Percentiles rank a stretch among this genome's conserved stretches.
Evolutionary conservation across 53 echinoderm and acorn worm species (phyloP).

Genomic region (Antedon mediterranea): DNA sequence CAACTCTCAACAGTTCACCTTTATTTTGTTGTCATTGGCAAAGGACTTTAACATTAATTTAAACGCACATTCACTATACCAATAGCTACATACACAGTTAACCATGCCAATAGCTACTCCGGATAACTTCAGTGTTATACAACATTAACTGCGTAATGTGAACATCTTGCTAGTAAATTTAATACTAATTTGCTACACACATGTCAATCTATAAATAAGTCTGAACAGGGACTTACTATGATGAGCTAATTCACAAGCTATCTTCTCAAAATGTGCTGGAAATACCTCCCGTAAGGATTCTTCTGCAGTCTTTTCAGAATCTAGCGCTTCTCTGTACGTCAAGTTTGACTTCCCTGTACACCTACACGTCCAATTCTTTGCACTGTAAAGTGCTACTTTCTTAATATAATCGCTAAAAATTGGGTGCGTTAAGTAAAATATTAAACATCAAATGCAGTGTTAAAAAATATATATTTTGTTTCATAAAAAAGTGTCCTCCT

Average conservation of each 20-base stretch:
- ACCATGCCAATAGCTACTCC: too few species aligned
- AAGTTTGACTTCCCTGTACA: constrained; percentile 69
- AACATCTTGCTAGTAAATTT: too few species aligned
- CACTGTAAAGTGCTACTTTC: constrained; percentile 54
- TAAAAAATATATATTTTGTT: neutral
- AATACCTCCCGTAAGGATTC: constrained; percentile 35
- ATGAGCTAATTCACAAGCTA: constrained; percentile 57
- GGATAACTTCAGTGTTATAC: too few species aligned
- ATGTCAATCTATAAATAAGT: neutral
- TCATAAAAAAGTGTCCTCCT: too few species aligned
- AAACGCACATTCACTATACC: too few species aligned
- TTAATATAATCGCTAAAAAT: constrained; percentile 59
- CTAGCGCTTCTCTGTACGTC: constrained; percentile 53
- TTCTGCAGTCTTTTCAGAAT: constrained; percentile 47
- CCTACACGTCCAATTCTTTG: constrained; percentile 82
- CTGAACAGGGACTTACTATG: constrained; percentile 45
- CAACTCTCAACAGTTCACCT: too few species aligned
- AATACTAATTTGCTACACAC: too few species aligned
- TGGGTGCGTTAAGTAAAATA: constrained; percentile 3
- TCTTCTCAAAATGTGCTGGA: constrained; percentile 48
- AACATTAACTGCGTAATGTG: too few species aligned
- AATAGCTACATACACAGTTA: too few species aligned
- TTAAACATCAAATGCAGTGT: neutral
- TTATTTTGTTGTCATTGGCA: too few species aligned
- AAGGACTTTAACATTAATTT: too few species aligned